phyloP scores from a whole-genome alignment of 2,113 vertebrate genomes.

The Hassar affinis region DNA sequence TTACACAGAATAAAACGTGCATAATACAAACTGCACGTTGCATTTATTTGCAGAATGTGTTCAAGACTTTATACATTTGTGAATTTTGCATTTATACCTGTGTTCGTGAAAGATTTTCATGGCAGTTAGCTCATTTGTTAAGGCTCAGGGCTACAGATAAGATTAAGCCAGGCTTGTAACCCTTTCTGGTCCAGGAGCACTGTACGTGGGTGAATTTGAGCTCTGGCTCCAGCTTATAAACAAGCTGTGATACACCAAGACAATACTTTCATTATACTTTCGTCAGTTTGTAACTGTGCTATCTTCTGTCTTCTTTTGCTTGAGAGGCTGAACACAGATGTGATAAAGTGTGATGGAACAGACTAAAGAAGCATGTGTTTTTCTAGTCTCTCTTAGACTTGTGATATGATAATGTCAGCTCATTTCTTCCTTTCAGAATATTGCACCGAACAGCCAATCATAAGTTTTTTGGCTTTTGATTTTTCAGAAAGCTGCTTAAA shows the following conservation, averaged over 20 bases:
- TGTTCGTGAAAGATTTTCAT: neutral
- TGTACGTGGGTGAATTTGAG: neutral
- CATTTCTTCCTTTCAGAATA: conserved; percentile 11
- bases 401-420: neutral
- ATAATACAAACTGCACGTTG: neutral
- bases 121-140: neutral
- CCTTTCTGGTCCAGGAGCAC: neutral
- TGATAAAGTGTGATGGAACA: neutral
- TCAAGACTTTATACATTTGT: neutral
- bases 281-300: neutral
- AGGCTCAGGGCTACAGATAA: conserved; percentile 14
- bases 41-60: neutral
- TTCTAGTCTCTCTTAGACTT: neutral
- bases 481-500: conserved; percentile 16
- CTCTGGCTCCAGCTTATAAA: neutral
- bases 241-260: neutral
- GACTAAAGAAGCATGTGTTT: neutral
- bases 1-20: no score
- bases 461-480: neutral
- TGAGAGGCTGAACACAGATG: neutral
- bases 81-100: neutral
- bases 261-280: neutral
- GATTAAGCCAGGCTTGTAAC: neutral
- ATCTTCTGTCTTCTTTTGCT: neutral
- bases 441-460: neutral